phyloP scores from a whole-genome alignment of 1,140 invertebrate genomes.

The Mycetomoellerius zeteki region DNA sequence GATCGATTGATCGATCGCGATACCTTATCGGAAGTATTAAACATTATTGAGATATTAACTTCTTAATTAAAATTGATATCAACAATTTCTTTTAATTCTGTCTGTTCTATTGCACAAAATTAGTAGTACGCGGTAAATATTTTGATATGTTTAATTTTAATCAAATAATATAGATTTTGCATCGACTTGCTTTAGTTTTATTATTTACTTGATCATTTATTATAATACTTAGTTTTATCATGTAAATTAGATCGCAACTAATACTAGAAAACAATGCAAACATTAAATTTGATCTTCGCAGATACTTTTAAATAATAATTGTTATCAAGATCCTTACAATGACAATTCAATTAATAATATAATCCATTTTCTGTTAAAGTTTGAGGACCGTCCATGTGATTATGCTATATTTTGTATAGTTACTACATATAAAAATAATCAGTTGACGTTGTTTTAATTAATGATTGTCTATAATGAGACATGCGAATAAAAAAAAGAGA shows the following conservation, averaged over 20 bases:
- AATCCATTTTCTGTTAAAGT: not conserved
- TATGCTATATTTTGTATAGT: not conserved
- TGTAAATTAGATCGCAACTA: not conserved
- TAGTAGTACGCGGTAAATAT: not conserved
- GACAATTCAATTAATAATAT: not conserved
- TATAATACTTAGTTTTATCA: not conserved
- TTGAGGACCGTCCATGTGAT: not conserved
- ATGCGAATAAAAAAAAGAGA: not conserved
- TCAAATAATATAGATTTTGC: not conserved
- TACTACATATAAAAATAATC: not conserved
- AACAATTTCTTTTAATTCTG: not conserved
- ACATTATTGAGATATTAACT: not conserved
- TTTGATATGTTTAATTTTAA: not conserved
- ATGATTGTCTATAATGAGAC: not conserved
- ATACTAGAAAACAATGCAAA: not conserved
- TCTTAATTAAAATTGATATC: constrained; percentile 15
- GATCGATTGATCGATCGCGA: not conserved
- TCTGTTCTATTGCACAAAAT: not conserved
- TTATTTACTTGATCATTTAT: not conserved
- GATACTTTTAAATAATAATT: not conserved
- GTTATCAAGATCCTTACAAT: not conserved
- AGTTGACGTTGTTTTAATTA: constrained; percentile 7
- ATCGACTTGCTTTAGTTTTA: not conserved
- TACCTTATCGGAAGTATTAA: not conserved
- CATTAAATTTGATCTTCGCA: not conserved